Evolutionary conservation across 1,140 invertebrate genomes (phyloP).

Genomic region (Bactericera cockerelli): DNA sequence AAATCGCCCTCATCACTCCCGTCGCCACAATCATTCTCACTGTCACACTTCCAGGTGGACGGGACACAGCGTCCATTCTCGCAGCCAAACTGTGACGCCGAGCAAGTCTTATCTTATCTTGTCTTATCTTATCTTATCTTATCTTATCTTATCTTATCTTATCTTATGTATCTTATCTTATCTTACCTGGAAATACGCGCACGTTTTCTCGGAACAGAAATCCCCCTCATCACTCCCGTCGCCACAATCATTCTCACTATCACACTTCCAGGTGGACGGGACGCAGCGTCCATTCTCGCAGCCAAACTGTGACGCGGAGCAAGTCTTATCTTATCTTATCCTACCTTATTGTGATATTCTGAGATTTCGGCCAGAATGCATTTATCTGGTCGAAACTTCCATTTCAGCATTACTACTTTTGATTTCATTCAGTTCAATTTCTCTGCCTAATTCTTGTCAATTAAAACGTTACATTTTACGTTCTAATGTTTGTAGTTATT

Average conservation of each 20-base stretch:
- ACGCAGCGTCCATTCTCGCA: constrained; percentile 89
- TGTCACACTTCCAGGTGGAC: constrained; percentile 87
- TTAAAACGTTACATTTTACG: too few relatives aligned
- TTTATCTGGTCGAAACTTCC: too few relatives aligned
- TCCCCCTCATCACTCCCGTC: constrained; percentile 87
- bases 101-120: constrained; percentile 76
- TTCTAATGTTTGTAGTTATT: too few relatives aligned
- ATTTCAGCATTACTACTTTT: too few relatives aligned
- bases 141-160: too few relatives aligned
- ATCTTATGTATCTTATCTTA: too few relatives aligned
- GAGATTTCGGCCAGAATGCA: too few relatives aligned
- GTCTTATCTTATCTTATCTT: too few relatives aligned
- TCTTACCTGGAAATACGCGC: constrained; percentile 66
- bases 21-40: constrained; percentile 82
- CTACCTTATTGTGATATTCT: too few relatives aligned
- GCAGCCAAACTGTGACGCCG: constrained; percentile 79
- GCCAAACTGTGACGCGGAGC: constrained; percentile 76
- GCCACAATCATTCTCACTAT: constrained; percentile 83
- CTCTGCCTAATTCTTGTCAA: too few relatives aligned
- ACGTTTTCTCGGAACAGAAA: constrained; percentile 87
- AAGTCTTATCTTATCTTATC: too few relatives aligned
- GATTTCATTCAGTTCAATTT: too few relatives aligned
- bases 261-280: constrained; percentile 73
- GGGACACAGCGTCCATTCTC: constrained; percentile 89
- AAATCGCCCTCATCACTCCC: constrained; percentile 91